These are phyloP conservation scores for Alces alces DNA, from an alignment of 2,113 vertebrate species.

Conservation along the genomic window DNA sequence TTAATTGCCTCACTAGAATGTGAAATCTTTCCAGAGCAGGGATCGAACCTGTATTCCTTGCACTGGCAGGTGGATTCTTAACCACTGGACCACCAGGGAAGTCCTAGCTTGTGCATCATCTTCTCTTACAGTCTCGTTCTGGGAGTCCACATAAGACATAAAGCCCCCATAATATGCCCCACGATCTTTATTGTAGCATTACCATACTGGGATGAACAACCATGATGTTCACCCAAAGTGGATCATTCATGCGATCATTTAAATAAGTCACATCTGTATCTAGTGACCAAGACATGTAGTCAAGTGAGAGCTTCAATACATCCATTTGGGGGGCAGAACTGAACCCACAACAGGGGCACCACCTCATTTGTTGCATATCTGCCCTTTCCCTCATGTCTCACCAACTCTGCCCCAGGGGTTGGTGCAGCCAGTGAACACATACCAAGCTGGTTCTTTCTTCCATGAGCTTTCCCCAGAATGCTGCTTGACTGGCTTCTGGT, in stretches of 20 bases:
- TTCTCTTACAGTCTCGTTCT: not conserved
- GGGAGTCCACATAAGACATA: not conserved
- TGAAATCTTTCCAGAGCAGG: not conserved
- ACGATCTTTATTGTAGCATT: not conserved
- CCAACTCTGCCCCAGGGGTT: not conserved
- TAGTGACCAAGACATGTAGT: not conserved
- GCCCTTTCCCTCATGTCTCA: not conserved
- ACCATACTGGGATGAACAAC: not conserved
- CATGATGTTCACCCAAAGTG: not conserved
- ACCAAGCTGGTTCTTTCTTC: not conserved
- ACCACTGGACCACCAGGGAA: not conserved
- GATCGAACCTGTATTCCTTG: not conserved
- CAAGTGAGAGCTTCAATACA: not conserved
- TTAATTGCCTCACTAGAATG: not conserved
- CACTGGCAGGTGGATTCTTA: not conserved
- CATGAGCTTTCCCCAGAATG: fast-evolving
- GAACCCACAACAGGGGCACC: not conserved
- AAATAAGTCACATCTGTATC: not conserved
- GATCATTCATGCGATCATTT: fast-evolving
- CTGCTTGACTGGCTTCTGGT: not conserved
- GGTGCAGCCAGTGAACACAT: not conserved
- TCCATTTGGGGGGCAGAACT: not conserved
- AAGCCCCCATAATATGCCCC: not conserved
- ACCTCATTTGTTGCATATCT: not conserved
- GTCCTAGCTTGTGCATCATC: not conserved